Evolutionary conservation across 1,140 invertebrate species (phyloP).

Genomic region (Helicorthomorpha holstii): DNA sequence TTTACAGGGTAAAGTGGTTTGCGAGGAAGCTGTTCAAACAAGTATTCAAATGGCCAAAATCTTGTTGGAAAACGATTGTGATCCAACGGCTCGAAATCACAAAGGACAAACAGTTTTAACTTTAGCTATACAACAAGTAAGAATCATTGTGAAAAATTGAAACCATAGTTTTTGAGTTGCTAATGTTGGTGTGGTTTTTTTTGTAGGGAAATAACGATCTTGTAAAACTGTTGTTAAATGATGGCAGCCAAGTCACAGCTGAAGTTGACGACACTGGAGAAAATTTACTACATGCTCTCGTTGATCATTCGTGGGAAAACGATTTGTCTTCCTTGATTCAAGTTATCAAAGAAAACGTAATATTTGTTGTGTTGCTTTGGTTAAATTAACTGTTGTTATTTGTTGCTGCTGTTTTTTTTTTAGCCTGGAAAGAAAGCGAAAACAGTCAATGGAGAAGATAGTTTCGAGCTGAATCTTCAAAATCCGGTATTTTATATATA

Average conservation of each 20-base stretch:
- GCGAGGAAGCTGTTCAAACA: slow-evolving; percentile 15
- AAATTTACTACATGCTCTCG: slow-evolving; percentile 24
- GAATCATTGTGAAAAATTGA: background rate
- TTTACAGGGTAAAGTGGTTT: slow-evolving; percentile 11
- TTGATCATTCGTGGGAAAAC: slow-evolving; percentile 18
- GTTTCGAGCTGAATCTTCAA: background rate
- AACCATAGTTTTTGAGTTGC: background rate
- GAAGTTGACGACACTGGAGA: slow-evolving; percentile 22
- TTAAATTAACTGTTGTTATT: background rate
- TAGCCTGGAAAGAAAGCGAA: slow-evolving; percentile 4
- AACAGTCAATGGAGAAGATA: background rate
- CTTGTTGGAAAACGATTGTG: slow-evolving; percentile 24
- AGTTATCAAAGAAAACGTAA: slow-evolving; percentile 22
- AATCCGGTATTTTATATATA: slow-evolving; percentile 1
- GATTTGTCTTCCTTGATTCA: slow-evolving; percentile 20
- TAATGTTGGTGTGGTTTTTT: slow-evolving; percentile 1
- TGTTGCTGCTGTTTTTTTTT: background rate
- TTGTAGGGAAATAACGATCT: slow-evolving; percentile 13
- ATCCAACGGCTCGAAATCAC: slow-evolving; percentile 20
- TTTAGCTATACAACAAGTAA: slow-evolving; percentile 23
- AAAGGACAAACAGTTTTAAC: slow-evolving; percentile 24
- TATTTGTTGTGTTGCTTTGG: slow-evolving; percentile 2
- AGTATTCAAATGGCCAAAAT: slow-evolving; percentile 23
- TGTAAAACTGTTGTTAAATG: slow-evolving; percentile 22
- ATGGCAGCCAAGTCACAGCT: slow-evolving; percentile 21